Conservation (phyloP, 2,113 vertebrate genomes). For the Nicator chloris region DNA sequence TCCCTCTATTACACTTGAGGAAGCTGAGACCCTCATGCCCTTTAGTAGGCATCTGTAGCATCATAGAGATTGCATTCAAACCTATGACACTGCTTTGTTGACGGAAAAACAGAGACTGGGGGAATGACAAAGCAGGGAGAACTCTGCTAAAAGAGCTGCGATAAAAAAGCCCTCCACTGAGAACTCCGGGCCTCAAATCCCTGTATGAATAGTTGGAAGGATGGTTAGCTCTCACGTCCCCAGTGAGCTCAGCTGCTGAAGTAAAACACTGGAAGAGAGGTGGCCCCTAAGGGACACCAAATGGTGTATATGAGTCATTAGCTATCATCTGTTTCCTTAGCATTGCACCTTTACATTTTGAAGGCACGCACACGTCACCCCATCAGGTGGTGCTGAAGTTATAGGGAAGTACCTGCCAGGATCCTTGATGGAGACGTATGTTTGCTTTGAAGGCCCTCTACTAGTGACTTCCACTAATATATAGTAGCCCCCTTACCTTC, state of each 20-base stretch:
- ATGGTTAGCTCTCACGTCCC: background rate
- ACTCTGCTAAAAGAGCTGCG: fast-evolving
- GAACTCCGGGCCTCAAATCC: background rate
- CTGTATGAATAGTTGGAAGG: background rate
- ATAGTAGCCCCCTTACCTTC: background rate
- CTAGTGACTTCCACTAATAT: background rate
- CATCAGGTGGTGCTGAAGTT: background rate
- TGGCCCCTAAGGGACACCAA: background rate
- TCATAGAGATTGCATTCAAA: background rate
- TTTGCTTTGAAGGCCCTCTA: background rate
- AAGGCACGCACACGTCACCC: fast-evolving
- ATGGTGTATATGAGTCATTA: background rate
- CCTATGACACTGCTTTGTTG: background rate
- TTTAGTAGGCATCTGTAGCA: background rate
- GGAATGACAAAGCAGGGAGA: background rate
- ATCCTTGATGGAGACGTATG: background rate
- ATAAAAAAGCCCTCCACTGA: background rate
- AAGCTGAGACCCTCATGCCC: background rate
- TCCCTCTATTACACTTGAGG: background rate
- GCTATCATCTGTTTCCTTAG: background rate
- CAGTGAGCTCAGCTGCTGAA: background rate
- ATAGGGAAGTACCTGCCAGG: background rate
- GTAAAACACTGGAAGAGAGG: background rate
- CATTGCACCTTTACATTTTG: background rate
- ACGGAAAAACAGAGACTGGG: background rate